Evolutionary conservation across 1,140 invertebrate genomes (phyloP).

Genomic region (Littorina saxatilis): DNA sequence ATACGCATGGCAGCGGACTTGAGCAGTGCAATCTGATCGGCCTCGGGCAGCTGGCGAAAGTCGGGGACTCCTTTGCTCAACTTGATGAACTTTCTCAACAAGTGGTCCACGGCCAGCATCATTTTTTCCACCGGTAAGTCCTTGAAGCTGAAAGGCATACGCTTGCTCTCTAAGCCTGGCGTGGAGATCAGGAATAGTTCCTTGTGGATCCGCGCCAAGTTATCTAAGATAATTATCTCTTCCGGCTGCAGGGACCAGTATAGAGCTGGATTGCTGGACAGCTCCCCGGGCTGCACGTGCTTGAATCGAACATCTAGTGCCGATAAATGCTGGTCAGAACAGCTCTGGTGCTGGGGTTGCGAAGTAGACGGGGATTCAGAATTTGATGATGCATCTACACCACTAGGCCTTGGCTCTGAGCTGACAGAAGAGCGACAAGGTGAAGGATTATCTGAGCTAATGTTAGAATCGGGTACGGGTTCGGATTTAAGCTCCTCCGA

Average conservation of each 20-base stretch:
- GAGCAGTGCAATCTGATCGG: not conserved
- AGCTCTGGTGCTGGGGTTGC: not conserved
- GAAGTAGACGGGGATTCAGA: not conserved
- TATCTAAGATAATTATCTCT: not conserved
- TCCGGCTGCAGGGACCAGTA: conserved; percentile 14
- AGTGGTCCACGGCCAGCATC: not conserved
- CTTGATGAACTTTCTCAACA: not conserved
- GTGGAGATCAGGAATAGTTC: not conserved
- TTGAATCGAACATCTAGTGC: not conserved
- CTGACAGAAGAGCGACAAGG: too few species aligned
- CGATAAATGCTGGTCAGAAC: too few species aligned
- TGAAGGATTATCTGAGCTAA: not conserved
- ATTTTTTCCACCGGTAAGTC: not conserved
- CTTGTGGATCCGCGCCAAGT: not conserved
- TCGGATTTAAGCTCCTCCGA: too few species aligned
- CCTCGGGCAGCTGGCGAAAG: not conserved
- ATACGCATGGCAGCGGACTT: not conserved
- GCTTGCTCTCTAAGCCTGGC: not conserved
- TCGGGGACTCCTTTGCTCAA: conserved; percentile 15
- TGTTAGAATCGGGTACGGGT: not conserved
- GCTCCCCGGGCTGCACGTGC: not conserved
- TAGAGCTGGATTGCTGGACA: not conserved
- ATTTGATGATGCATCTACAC: not conserved
- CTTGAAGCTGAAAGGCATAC: not conserved
- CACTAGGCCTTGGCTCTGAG: too few species aligned